Base-by-base conservation (phyloP, 2,113 vertebrate genomes). In the Mobula hypostoma region DNA sequence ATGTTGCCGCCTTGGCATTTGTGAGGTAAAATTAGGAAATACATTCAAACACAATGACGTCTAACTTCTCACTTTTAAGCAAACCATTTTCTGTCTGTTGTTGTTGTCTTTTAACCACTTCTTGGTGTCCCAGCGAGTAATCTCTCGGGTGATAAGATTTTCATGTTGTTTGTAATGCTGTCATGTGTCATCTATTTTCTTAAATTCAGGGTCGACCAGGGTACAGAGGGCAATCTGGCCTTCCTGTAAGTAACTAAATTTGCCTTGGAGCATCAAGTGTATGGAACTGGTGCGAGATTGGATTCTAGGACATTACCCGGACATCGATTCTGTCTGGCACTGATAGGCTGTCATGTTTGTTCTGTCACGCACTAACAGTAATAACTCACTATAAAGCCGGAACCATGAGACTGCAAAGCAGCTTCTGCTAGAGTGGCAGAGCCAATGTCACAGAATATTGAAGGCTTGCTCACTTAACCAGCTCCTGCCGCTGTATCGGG, bases 141-240 rank as follows among this genome's bases (percentile, higher is more conserved):
- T 90, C 61, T 68, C 61, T 90, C 29, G 7, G 61, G 61, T 90
- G 85, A 68, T n/a, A 15, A 66, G 21, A 21, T 93, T 21, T 66
- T 93, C 68, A 74, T 74, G 32, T 74, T 93, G 29, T 93, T 56
- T 93, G 91, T 76, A 56, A 76, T 48, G 5, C 21, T 56, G 68
- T 93, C 91, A 76, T 76, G 91, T 93, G 91, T 74, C 70, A 27
- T 74, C 74, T 93, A 74, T 93, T 93, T 93, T 40, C 70, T 48
- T 48, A 29, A 74, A 93, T 93, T 93, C 70, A 93, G 91, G 91
- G 91, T 93, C 91, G 91, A 74, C 91, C 19, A 40, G 91, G 91
- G 21, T 93, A 93, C 91, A 93, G 91, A 74, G 91, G 91, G 68
- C 91, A 48, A 74, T 48, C 90, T 93, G 90, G 90, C 90, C 90